These are phyloP conservation scores for Onychostruthus taczanowskii DNA, from an alignment of 2,113 vertebrate genomes.

Conservation along the genomic window DNA sequence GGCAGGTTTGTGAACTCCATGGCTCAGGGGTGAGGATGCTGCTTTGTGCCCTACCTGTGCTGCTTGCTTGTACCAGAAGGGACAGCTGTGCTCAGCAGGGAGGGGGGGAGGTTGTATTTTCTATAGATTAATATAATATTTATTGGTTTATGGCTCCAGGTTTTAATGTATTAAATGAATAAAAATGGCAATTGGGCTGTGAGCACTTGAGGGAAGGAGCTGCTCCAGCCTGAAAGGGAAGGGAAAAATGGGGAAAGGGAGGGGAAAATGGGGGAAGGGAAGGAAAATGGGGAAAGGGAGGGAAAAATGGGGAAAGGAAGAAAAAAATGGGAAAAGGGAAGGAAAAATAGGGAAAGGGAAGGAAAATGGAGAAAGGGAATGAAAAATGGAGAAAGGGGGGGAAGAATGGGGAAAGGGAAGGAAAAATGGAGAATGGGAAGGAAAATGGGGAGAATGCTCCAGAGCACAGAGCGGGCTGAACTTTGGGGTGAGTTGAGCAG, in stretches of 20 bases:
- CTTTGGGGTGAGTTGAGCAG: neutral
- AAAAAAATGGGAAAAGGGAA: too few relatives aligned
- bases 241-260: neutral
- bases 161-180: neutral
- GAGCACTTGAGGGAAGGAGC: neutral
- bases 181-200: neutral
- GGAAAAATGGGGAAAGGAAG: rapidly evolving
- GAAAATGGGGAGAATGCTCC: neutral
- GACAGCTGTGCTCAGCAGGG: neutral
- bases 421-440: rapidly evolving
- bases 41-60: neutral
- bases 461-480: neutral
- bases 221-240: neutral
- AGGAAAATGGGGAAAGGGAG: rapidly evolving
- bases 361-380: rapidly evolving
- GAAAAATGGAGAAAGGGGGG: neutral
- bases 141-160: neutral
- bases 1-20: neutral
- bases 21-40: neutral
- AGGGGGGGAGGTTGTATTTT: neutral
- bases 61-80: neutral
- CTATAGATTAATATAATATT: neutral
- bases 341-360: rapidly evolving
- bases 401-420: neutral
- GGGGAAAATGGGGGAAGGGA: rapidly evolving